Conservation (phyloP, 2,888 invertebrate genomes). For the Synanthedon formicaeformis region DNA sequence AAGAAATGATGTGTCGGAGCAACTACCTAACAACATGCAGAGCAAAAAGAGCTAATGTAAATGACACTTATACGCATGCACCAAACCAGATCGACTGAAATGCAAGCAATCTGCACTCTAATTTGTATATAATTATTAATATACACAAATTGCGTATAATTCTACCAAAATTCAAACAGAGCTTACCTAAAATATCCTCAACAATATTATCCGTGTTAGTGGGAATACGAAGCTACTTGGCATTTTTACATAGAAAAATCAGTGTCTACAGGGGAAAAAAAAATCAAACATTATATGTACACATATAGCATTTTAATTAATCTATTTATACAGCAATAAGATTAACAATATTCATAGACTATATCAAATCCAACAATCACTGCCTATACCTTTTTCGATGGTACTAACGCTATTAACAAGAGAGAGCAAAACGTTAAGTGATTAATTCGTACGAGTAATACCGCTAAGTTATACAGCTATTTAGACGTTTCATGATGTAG, state of each 20-base stretch:
- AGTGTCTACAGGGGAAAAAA: conserved; percentile 39
- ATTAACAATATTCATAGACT: conserved; percentile 71
- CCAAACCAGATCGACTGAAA: too few relatives aligned
- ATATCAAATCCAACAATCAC: conserved; percentile 72
- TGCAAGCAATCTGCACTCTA: too few relatives aligned
- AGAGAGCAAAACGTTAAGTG: conserved; percentile 59
- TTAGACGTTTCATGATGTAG: conserved; percentile 34
- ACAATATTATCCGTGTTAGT: conserved; percentile 36
- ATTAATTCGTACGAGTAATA: conserved; percentile 30
- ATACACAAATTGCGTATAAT: background rate
- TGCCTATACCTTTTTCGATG: conserved; percentile 63
- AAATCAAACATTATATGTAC: conserved; percentile 62
- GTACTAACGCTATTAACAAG: conserved; percentile 66
- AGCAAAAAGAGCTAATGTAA: too few relatives aligned
- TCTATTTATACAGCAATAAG: conserved; percentile 71
- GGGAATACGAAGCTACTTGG: conserved; percentile 27
- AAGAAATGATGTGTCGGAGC: too few relatives aligned
- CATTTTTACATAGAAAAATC: conserved; percentile 14
- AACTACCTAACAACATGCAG: too few relatives aligned
- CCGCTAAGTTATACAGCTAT: conserved; percentile 34
- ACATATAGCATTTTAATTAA: conserved; percentile 69
- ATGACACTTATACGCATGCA: too few relatives aligned
- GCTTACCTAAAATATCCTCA: conserved; percentile 57
- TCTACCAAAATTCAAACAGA: conserved; percentile 6
- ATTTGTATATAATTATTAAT: too few relatives aligned